These are phyloP conservation scores for Heliconius hermathena DNA, from an alignment of 1,140 invertebrate species.

Conservation along the genomic window DNA sequence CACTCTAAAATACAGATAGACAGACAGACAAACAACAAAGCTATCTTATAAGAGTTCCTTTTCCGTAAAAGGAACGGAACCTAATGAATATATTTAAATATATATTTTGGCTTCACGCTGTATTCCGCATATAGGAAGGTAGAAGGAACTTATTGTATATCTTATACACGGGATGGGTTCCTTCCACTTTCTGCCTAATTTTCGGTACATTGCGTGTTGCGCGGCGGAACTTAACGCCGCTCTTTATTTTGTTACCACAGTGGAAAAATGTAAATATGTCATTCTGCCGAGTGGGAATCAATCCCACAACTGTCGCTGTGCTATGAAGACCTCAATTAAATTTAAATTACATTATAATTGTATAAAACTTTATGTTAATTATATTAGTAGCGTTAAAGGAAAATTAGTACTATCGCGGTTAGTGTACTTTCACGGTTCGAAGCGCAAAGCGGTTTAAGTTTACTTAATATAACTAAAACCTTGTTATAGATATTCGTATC, in stretches of 20 bases:
- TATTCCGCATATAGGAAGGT: not conserved
- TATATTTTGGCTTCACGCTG: no score
- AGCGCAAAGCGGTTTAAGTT: not conserved
- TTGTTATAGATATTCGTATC: not conserved
- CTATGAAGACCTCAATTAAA: not conserved
- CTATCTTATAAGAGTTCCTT: no score
- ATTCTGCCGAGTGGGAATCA: no score
- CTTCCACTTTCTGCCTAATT: not conserved
- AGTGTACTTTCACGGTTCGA: conserved; percentile 1
- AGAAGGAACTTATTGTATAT: not conserved
- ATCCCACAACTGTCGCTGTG: no score
- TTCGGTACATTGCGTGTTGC: not conserved
- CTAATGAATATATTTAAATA: no score
- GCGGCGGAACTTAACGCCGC: no score
- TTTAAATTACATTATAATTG: no score
- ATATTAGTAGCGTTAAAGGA: not conserved
- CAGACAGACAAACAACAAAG: no score
- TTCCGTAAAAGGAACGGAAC: no score
- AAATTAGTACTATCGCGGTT: not conserved
- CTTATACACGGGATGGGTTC: not conserved
- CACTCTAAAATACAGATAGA: no score
- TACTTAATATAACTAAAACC: not conserved
- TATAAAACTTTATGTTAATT: not conserved
- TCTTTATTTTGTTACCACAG: no score
- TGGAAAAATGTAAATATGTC: no score